Evolutionary conservation across 2,888 invertebrate species (phyloP), one percentile per base, ranked within the genome.

Genomic region (Yponomeuta cagnagella): DNA sequence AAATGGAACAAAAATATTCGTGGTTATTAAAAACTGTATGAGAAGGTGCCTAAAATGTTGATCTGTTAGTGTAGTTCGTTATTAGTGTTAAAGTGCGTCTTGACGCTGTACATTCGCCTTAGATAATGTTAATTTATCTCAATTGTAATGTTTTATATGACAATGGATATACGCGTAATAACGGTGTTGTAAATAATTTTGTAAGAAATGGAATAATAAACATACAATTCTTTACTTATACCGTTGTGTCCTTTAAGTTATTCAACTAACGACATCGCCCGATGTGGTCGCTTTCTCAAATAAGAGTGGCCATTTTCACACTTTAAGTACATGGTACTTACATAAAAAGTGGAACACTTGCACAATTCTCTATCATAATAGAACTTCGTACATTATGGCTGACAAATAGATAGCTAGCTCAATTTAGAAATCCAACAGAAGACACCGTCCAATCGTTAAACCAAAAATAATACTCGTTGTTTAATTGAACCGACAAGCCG

Each of bases 121-220:
- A 77, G 80, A 82, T 58, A 82, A 81, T 82, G 81, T 85, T 88
- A 87, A 90, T 86, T 88, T 90, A 90, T 90, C 83, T 85, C 81
- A 82, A 83, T 81, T 84, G 82, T 88, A 90, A 87, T 86, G 84
- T 88, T 88, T 90, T 86, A 85, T 88, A 90, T 89, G 89, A 88
- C 85, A 86, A 85, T 83, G 80, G 82, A 85, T 87, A 89, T 64
- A 70, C 88, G 87, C 88, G 88, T 89, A 37, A 90, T 89, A 87
- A 84, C 82, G 81, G 83, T 85, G 86, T 84, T 90, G 91, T 91
- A 91, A 90, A 92, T 91, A 90, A 87, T 91, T 91, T 89, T 91
- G 82, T 87, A 87, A 85, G 85, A 85, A 87, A 70, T 64, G 68
- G 70, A 72, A 72, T 65, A 69, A 69, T 85, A 82, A 83, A 88